These are phyloP conservation scores for Coenobita brevimanus DNA, from an alignment of 1,140 invertebrate genomes.

Conservation along the genomic window DNA sequence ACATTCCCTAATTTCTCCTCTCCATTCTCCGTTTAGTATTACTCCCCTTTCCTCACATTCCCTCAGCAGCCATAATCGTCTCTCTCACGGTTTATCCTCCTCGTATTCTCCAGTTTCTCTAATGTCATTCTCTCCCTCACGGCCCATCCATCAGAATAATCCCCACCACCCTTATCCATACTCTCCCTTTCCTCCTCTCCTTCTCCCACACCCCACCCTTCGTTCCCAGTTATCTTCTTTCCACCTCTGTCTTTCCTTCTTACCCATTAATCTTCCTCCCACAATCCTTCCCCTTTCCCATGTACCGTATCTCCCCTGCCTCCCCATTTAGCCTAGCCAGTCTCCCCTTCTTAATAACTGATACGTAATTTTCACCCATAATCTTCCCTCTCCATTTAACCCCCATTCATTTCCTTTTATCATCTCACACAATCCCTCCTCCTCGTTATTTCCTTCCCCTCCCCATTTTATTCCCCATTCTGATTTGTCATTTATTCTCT, in stretches of 20 bases:
- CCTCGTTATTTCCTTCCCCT: background rate
- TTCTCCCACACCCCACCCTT: background rate
- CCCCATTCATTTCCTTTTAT: background rate
- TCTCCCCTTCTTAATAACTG: no score
- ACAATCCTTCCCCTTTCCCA: no score
- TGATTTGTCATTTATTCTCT: background rate
- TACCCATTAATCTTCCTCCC: no score
- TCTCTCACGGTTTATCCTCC: no score
- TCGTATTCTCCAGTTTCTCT: background rate
- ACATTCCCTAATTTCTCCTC: no score
- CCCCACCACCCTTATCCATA: background rate
- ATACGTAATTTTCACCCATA: no score
- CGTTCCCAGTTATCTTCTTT: no score
- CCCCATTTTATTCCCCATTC: background rate
- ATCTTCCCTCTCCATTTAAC: background rate
- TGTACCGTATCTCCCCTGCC: no score
- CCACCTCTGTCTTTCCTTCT: no score
- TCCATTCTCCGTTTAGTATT: no score
- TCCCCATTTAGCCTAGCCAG: background rate
- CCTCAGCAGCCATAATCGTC: no score
- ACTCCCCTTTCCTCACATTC: no score
- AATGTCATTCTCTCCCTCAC: background rate
- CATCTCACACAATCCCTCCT: background rate
- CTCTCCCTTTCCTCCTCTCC: background rate
- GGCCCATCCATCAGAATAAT: background rate